phyloP scores from a whole-genome alignment of 2,888 invertebrate species.

The Drosophila mercatorum region DNA sequence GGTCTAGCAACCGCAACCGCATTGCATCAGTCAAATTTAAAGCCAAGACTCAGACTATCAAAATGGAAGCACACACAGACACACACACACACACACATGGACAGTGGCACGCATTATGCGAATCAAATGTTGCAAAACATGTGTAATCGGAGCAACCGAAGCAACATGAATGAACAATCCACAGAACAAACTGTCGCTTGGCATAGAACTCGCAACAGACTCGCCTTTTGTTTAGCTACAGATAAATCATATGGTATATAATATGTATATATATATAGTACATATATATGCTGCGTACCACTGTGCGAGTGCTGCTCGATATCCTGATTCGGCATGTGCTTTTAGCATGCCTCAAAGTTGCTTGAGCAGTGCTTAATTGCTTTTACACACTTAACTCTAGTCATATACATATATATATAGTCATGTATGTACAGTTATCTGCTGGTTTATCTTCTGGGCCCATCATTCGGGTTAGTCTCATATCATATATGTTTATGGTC shows the following conservation, averaged over 20 bases:
- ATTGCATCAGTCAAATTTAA: slow-evolving; percentile 48
- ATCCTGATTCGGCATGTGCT: background rate
- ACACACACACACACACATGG: slow-evolving; percentile 5
- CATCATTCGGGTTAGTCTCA: background rate
- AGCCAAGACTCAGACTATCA: slow-evolving; percentile 17
- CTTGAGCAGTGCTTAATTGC: background rate
- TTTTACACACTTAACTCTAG: background rate
- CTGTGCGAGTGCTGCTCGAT: background rate
- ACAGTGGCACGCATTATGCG: slow-evolving; percentile 45
- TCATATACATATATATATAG: background rate
- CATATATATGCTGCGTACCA: background rate
- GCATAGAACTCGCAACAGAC: slow-evolving; percentile 31
- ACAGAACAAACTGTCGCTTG: slow-evolving; percentile 29
- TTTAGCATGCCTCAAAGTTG: too few relatives aligned
- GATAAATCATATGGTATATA: background rate
- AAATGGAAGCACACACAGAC: slow-evolving; percentile 3
- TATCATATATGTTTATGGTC: background rate
- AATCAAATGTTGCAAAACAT: slow-evolving; percentile 44
- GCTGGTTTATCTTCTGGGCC: background rate
- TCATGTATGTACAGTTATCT: background rate
- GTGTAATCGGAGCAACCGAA: slow-evolving; percentile 40
- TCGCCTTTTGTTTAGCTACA: slow-evolving; percentile 18
- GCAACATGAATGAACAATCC: slow-evolving; percentile 19
- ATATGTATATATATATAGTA: background rate
- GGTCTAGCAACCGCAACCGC: slow-evolving; percentile 47